Evolutionary conservation across 2,888 invertebrate genomes (phyloP).

Genomic region (Tetheella fluctuosa): DNA sequence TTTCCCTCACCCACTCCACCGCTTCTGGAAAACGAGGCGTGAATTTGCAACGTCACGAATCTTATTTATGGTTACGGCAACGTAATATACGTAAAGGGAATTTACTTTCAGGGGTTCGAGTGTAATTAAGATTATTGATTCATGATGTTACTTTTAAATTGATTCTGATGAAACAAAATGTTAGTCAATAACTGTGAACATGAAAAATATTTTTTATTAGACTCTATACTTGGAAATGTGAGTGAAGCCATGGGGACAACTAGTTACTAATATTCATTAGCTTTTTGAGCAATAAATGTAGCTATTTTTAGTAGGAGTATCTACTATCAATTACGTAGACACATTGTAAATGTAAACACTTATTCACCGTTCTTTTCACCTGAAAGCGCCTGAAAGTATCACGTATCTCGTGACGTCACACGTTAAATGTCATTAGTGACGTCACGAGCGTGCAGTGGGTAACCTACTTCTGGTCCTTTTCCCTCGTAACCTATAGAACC

Average conservation of each 20-base stretch:
- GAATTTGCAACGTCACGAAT: constrained; percentile 8
- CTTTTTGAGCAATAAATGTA: no score
- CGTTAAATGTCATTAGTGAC: constrained; percentile 48
- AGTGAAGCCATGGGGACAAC: no score
- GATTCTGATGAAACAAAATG: not conserved
- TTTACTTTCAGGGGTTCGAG: not conserved
- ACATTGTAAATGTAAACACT: constrained; percentile 16
- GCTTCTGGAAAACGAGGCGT: constrained; percentile 13
- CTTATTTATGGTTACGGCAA: not conserved
- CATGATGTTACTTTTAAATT: not conserved
- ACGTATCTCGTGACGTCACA: constrained; percentile 39
- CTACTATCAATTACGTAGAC: no score
- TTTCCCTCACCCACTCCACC: constrained; percentile 15
- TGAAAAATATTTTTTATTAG: no score
- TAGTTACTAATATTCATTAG: no score
- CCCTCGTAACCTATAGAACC: constrained; percentile 37
- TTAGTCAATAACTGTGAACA: no score
- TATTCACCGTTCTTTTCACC: constrained; percentile 7
- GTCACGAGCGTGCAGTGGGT: constrained; percentile 36
- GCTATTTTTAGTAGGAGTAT: no score
- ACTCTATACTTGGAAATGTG: no score
- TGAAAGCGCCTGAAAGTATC: constrained; percentile 2
- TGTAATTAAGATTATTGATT: not conserved
- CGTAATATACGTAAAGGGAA: not conserved
- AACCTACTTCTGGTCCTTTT: constrained; percentile 45